Percentiles rank a stretch among this genome's conserved stretches.
Evolutionary conservation across 2,797 vertebrate species (phyloP).

Genomic region (Rhinophrynus dorsalis): DNA sequence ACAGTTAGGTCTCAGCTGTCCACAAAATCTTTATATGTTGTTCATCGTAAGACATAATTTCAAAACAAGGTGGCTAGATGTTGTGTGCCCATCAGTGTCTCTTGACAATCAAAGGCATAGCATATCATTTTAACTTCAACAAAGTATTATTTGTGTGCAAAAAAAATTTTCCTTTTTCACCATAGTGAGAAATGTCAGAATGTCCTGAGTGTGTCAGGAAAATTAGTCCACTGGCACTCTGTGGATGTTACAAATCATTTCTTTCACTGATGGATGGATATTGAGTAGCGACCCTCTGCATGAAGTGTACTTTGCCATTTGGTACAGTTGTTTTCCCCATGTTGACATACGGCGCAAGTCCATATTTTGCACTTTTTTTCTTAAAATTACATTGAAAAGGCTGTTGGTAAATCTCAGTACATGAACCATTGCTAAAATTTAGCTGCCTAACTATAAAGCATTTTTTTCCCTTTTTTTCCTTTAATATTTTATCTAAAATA

Average conservation of each 20-base stretch:
- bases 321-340: too few relatives aligned
- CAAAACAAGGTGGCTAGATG: slow-evolving; percentile 7
- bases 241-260: neutral
- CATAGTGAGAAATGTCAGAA: neutral
- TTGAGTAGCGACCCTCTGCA: neutral
- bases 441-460: slow-evolving; percentile 16
- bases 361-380: neutral
- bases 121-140: neutral
- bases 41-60: slow-evolving; percentile 22
- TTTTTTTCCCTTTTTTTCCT: slow-evolving; percentile 4
- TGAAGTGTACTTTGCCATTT: too few relatives aligned
- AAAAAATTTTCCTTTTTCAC: slow-evolving; percentile 5
- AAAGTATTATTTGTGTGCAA: slow-evolving; percentile 4
- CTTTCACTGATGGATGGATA: neutral
- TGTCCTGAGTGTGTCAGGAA: neutral
- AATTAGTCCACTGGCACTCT: neutral
- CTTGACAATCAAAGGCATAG: slow-evolving; percentile 26
- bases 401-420: neutral
- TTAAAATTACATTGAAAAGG: slow-evolving; percentile 36
- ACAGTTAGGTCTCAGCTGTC: neutral
- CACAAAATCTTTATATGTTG: slow-evolving; percentile 15
- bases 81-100: neutral
- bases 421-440: neutral
- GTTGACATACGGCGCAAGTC: neutral
- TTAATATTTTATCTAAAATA: slow-evolving; percentile 36